Evolutionary conservation across 1,140 invertebrate genomes (phyloP).

Genomic region (Pseudobourletiella spinata): DNA sequence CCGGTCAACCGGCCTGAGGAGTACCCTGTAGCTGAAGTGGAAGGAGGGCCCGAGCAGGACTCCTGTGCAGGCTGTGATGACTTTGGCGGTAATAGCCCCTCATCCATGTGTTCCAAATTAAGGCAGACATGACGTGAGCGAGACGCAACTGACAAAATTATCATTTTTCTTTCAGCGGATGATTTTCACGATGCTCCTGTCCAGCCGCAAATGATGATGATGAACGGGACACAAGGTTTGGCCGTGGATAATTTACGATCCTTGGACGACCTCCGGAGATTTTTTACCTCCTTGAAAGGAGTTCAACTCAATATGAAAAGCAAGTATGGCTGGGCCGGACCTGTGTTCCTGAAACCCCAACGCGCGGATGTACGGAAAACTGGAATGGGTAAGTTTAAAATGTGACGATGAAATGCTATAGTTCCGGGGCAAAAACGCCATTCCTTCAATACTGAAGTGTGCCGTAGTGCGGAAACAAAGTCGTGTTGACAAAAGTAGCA

Average conservation of each 20-base stretch:
- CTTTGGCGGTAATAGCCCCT: too few relatives aligned
- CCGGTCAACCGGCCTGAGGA: slow-evolving; percentile 16
- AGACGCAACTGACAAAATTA: too few relatives aligned
- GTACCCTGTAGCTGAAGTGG: slow-evolving; percentile 8
- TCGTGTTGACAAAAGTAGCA: too few relatives aligned
- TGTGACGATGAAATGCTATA: too few relatives aligned
- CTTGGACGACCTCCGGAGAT: neutral
- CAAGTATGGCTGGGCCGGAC: slow-evolving; percentile 24
- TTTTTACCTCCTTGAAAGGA: slow-evolving; percentile 3
- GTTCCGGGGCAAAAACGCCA: too few relatives aligned
- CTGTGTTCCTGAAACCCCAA: slow-evolving; percentile 17
- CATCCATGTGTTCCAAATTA: too few relatives aligned
- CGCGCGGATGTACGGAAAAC: neutral
- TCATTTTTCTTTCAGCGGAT: neutral
- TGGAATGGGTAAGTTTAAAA: neutral
- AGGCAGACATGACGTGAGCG: too few relatives aligned
- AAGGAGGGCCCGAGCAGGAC: neutral
- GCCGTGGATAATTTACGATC: neutral
- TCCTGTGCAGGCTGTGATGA: neutral
- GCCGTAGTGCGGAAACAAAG: too few relatives aligned
- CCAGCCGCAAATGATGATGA: neutral
- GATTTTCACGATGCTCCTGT: neutral
- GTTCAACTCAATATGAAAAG: neutral
- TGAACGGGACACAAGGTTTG: too few relatives aligned
- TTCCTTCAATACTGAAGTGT: too few relatives aligned